Evolutionary conservation across 1,140 invertebrate species (phyloP), one percentile per base, ranked within the genome.

Genomic region (Papilio dardanus): DNA sequence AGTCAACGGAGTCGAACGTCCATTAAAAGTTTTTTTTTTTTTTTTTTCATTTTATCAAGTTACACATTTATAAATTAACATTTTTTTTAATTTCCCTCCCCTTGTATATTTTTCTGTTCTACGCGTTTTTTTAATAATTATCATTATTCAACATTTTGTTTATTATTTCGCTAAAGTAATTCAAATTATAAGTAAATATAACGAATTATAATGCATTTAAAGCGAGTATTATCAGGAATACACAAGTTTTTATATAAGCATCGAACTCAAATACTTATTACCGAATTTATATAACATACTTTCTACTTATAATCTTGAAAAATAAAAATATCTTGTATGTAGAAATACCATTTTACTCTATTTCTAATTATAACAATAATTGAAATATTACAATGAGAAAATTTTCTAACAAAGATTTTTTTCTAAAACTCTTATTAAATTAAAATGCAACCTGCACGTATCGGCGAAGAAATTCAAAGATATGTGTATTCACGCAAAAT

Each of bases 141-240:
- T 35, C 7, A 37, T 8, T 14, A 42, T 42, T 42, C 12, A 42
- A 42, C 1, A 42, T 1, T 24, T 58, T 58, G 24, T 24, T 58
- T 28, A 21, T 12, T 12, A 8, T 37, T 37, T 37, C 21, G n/a
- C n/a, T 21, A 54, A 50, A 50, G 14, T 3, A 8, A 58, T 58
- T 19, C 24, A 6, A 28, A 28, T 58, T 28, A 24, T 58, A 12
- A 12, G 3, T 4, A 24, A 58, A 10, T 58, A 28, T 28, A 28
- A 30, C 54, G 54, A 62, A 62, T 62, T 62, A 62, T 28, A 28
- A 62, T 28, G 54, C 54, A 62, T 62, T 62, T 62, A 62, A 28
- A 10, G 8, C 54, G 12, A 62, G 21, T 58, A 58, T 58, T 58
- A 58, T 58, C 8, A 58, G 14, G n/a, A 46, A 46, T 46, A 46